A percentile compares a stretch with the other conserved stretches of the same genome.
These are phyloP conservation scores for Eristalinus sepulchralis DNA, from an alignment of 2,888 invertebrate genomes.

Conservation along the genomic window DNA sequence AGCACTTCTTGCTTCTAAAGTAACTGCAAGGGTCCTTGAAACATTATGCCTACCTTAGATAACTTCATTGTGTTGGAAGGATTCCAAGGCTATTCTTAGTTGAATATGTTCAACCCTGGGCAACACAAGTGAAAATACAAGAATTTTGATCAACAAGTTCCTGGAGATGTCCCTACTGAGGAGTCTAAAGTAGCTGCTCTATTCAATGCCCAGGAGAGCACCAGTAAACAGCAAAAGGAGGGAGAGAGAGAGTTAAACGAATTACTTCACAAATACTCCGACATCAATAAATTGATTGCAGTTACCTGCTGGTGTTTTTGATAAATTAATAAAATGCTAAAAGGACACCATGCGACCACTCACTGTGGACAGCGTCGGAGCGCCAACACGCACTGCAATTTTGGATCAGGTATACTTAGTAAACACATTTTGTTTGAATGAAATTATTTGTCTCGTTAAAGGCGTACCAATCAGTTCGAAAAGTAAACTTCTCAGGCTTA, in stretches of 20 bases:
- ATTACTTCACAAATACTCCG: slow-evolving; percentile 9
- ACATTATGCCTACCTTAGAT: neutral
- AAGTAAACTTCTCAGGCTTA: slow-evolving; percentile 17
- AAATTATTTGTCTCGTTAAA: slow-evolving; percentile 24
- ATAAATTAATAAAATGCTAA: neutral
- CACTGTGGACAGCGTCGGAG: slow-evolving; percentile 11
- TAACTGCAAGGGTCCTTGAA: neutral
- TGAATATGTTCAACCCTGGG: neutral
- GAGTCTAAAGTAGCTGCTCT: too few relatives aligned
- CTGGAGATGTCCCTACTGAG: slow-evolving; percentile 1
- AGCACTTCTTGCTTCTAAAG: slow-evolving; percentile 17
- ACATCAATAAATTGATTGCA: slow-evolving; percentile 1
- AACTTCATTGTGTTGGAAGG: slow-evolving; percentile 10
- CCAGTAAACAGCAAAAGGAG: too few relatives aligned
- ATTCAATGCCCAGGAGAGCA: too few relatives aligned
- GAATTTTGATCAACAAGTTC: neutral
- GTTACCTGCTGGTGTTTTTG: neutral
- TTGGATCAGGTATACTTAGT: slow-evolving; percentile 25
- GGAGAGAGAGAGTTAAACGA: neutral
- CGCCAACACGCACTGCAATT: neutral
- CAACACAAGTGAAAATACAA: neutral
- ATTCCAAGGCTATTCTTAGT: neutral
- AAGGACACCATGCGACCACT: neutral
- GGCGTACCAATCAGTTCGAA: neutral
- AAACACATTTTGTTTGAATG: slow-evolving; percentile 10